Base-by-base conservation (phyloP, 64 coral and sea anemone species). In the Porites australiensis region DNA sequence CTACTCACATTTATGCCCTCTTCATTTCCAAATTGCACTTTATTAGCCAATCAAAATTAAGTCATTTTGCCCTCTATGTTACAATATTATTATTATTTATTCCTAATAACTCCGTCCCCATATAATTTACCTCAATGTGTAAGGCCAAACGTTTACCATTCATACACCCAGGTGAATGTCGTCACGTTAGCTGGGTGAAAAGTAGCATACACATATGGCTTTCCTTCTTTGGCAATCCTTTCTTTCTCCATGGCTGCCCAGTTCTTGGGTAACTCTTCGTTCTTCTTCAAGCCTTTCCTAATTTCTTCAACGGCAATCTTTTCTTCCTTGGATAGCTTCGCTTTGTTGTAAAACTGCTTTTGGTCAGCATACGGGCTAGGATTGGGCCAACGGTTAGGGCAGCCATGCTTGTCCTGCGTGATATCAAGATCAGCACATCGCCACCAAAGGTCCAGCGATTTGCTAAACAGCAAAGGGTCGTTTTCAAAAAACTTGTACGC, bases 391-490 rank as follows among this genome's bases (percentile, higher is more conserved):
- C 21, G 16, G 55, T 82, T 13, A 18, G 79, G 79, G 10, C 79
- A 82, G 22, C 79, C 79, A 59, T 62, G 4, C 61, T 13, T 59
- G 79, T 82, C 79, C 13, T 62, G 13, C 9, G 9, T 20, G 13
- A 60, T 48, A 50, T 14, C 13, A 60, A 5, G 2, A 23, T 82
- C 79, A 82, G 55, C 61, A 55, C 55, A 61, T 23, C 79, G 19
- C 79, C 79, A 82, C 82, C 82, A 86, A 19, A 86, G 82, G 12
- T 86, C 82, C 13, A 90, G 81, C 13, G 88, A 79, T 58, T 90
- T 90, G n/a, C 44, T 90, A 54, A 90, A 90, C 77, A 90, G 50
- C 44, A 90, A 47, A 65, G 88, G 88, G 44, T 90, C 88, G 66
- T 90, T 65, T 4, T 67, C 76, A 49, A 90, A 90, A 65, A 90